Base-by-base conservation (phyloP, 2,888 invertebrate genomes). In the Agelastica alni region DNA sequence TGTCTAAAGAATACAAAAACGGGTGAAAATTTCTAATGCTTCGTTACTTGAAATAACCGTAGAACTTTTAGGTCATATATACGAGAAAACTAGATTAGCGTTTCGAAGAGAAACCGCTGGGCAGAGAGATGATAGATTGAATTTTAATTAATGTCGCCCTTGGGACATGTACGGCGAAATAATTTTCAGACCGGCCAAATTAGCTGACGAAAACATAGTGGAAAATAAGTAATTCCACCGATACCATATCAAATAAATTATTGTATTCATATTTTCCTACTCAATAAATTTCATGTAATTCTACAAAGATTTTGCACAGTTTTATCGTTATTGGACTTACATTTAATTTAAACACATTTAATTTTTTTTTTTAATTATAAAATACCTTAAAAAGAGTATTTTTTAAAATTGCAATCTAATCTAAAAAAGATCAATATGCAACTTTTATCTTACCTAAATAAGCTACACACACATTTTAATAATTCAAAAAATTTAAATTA, bases 61-160 rank as follows among this genome's bases (percentile, higher is more conserved):
- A 34, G 39, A 52, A 56, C 58, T 54, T 58, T 58, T 45, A 43
- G 51, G 54, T 39, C 28, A 37, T 46, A 39, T 43, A 51, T 58
- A 54, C 54, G 30, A 53, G 58, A 53, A 55, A 58, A 55, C 58
- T 55, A 53, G 58, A 58, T 58, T 55, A 54, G 48, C 42, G 55
- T 51, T 53, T 49, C 41, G 31, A 42, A 42, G 55, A 47, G 49
- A 56, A 52, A 45, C 51, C 55, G 37, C 53, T 53, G 32, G 32
- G 41, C 41, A 36, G 42, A 39, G n/a, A n/a, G 42, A 58, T 56
- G 56, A 58, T 53, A 46, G 53, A 56, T 56, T 53, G 56, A 52
- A 45, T 54, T 61, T 59, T 59, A 61, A 61, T 61, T 61, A 59
- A 58, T 54, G 49, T 49, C 49, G 31, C 44, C 45, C 28, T 13